Evolutionary conservation across 2,797 vertebrate species (phyloP).

Genomic region (Catostomus latipinnis): DNA sequence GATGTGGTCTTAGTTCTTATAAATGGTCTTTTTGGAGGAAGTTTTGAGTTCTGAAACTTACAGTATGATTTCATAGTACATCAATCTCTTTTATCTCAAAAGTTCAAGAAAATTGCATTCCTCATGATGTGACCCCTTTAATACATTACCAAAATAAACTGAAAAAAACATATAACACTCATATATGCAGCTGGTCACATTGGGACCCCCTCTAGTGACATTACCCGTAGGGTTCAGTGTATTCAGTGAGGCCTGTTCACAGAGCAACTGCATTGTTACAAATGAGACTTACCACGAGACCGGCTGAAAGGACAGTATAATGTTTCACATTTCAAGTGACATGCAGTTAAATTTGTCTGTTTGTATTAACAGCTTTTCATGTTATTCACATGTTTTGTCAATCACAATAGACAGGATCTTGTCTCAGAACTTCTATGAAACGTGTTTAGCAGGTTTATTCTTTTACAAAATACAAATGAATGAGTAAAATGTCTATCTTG

Average conservation of each 20-base stretch:
- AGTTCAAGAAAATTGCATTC: neutral
- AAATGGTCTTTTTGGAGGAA: neutral
- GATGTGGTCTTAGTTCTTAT: neutral
- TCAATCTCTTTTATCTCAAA: neutral
- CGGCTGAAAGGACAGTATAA: neutral
- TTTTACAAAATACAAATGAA: neutral
- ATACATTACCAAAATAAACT: neutral
- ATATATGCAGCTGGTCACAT: constrained; percentile 4
- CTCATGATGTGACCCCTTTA: neutral
- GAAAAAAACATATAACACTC: neutral
- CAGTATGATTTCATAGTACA: neutral
- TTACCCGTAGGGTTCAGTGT: neutral
- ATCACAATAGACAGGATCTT: neutral
- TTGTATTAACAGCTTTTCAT: constrained; percentile 15
- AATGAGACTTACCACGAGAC: constrained; percentile 9
- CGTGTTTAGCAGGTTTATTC: constrained; percentile 11
- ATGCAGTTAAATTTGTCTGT: neutral
- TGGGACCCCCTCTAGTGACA: neutral
- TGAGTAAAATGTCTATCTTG: neutral
- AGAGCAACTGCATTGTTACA: constrained; percentile 27
- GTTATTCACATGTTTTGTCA: constrained; percentile 7
- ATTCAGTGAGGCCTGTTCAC: neutral
- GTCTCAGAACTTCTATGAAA: neutral
- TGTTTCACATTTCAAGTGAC: constrained; percentile 1
- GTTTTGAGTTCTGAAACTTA: too few relatives aligned